Evolutionary conservation across 2,888 invertebrate genomes (phyloP), one percentile per base, ranked within the genome.

Genomic region (Drosophila anomalipes): DNA sequence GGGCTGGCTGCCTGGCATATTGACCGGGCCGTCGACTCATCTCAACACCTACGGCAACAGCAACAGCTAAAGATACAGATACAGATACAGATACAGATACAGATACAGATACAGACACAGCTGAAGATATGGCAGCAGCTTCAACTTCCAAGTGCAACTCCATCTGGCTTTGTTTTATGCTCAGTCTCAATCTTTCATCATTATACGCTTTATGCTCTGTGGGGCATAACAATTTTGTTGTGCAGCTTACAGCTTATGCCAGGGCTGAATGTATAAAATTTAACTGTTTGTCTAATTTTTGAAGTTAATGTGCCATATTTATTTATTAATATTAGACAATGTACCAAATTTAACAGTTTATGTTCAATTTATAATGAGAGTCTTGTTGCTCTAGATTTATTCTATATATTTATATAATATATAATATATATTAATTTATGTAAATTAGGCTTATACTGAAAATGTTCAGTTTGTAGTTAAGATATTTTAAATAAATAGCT

Each of bases 41-140:
- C 81, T 86, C 88, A 81, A 86, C 88, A 88, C 86, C 74, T 77
- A 74, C 53, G 22, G 63, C 72, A 32, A 60, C 39, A 59, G 59
- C 53, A 30, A n/a, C 35, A 54, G 54, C 58, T 63, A 44, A 44
- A 61, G 54, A 58, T 61, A 44, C 22, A 80, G 64, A 58, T 61
- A 44, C 22, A 80, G 64, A 58, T 74, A n/a, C 16, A 60, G 60
- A 0, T 26, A 49, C 9, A 49, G 26, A 1, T 26, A 16, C 1
- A 49, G 28, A 26, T 30, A 19, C 26, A 19, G 51, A 28, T 30
- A 28, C 26, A 12, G 19, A 10, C 6, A 30, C 51, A 30, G 51
- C 28, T 51, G 30, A 51, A 51, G 28, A 51, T 54, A 32, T 12
- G 26, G 56, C 26, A 47, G 26, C 47, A 26, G 47, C 26, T 26